These are phyloP conservation scores for Poecilus cupreus DNA, from an alignment of 2,888 invertebrate species.

Conservation along the genomic window DNA sequence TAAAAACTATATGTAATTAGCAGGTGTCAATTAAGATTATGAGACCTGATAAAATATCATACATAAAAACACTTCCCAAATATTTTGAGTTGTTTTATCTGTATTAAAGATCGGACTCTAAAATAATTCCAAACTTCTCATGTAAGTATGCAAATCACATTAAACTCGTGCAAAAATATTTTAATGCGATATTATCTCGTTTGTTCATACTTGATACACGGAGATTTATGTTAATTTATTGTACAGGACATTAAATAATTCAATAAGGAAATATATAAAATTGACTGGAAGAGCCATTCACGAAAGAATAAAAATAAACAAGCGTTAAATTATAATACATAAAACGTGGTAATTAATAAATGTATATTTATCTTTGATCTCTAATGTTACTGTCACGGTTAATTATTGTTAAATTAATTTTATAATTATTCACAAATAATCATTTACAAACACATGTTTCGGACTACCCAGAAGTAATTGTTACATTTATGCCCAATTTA, in stretches of 20 bases:
- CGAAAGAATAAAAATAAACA: neutral
- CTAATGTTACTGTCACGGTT: neutral
- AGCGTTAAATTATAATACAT: neutral
- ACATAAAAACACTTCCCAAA: neutral
- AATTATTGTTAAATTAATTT: neutral
- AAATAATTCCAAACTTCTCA: neutral
- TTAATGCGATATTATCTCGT: conserved; percentile 5
- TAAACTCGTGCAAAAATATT: conserved; percentile 1
- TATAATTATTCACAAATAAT: neutral
- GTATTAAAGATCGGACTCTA: neutral
- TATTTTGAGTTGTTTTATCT: conserved; percentile 14
- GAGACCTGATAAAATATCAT: neutral
- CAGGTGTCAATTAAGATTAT: conserved; percentile 9
- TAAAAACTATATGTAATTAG: neutral
- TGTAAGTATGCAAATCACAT: neutral
- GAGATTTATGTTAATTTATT: too few species aligned
- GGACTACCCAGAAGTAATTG: neutral
- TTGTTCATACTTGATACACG: neutral
- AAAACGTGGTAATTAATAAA: conserved; percentile 10
- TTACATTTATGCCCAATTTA: neutral
- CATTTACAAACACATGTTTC: neutral
- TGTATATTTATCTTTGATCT: conserved; percentile 13
- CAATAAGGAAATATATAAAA: conserved; percentile 1
- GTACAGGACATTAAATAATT: neutral
- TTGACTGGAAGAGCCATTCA: neutral